Conservation (phyloP, 1,140 invertebrate species). For the Pantala flavescens region DNA sequence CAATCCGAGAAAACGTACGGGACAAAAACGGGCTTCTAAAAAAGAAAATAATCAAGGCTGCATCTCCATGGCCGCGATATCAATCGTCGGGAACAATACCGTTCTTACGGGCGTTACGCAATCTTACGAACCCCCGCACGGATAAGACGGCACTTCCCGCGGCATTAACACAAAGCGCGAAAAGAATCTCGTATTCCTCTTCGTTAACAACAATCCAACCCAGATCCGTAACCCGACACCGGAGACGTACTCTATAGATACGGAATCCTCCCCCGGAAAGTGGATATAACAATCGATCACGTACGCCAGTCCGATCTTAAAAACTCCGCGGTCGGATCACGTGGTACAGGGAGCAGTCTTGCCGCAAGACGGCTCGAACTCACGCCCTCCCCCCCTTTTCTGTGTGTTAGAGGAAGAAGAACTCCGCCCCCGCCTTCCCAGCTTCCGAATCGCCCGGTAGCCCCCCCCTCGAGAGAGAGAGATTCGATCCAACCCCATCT, state of each 20-base stretch:
- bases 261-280: not conserved
- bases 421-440: not conserved
- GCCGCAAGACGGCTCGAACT: not conserved
- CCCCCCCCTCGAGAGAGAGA: not conserved
- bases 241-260: not conserved
- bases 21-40: too few species aligned
- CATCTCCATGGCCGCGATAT: too few species aligned
- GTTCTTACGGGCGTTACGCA: too few species aligned
- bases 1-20: too few species aligned
- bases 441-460: not conserved
- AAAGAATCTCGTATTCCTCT: too few species aligned
- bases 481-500: not conserved
- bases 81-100: too few species aligned
- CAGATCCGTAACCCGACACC: too few species aligned
- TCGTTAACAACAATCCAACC: too few species aligned
- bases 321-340: constrained; percentile 2
- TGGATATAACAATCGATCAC: not conserved
- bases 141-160: too few species aligned
- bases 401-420: not conserved
- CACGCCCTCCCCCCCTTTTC: not conserved
- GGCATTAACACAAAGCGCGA: too few species aligned
- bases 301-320: not conserved
- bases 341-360: not conserved
- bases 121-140: too few species aligned
- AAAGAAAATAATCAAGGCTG: too few species aligned